Conservation (phyloP, 2,113 vertebrate genomes). For the Myiozetetes cayanensis region DNA sequence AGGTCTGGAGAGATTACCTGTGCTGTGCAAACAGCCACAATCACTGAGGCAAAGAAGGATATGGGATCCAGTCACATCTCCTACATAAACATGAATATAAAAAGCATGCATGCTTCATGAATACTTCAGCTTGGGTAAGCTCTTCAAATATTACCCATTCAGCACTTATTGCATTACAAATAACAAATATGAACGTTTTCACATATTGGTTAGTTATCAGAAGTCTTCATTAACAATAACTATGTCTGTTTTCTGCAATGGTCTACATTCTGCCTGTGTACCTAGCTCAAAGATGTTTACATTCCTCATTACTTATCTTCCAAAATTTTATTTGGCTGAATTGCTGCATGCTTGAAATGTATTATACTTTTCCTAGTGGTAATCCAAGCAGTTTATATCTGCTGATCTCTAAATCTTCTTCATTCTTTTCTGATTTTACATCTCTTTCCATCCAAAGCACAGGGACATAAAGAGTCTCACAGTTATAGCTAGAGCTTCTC, state of each 20-base stretch:
- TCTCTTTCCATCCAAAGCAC: background rate
- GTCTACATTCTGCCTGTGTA: background rate
- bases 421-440: background rate
- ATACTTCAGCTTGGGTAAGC: background rate
- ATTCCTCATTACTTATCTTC: background rate
- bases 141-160: background rate
- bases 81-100: background rate
- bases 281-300: background rate
- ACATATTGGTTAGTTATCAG: background rate
- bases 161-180: background rate
- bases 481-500: background rate
- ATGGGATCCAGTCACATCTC: background rate
- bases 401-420: background rate
- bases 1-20: background rate
- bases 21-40: background rate
- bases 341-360: background rate
- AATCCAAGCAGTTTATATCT: background rate
- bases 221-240: background rate
- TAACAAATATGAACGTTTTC: background rate
- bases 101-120: background rate
- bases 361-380: background rate
- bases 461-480: background rate
- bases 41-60: background rate
- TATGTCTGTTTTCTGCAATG: background rate
- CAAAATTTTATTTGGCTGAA: background rate